Evolutionary conservation across 1,140 invertebrate species (phyloP).

Genomic region (Papilio dardanus): DNA sequence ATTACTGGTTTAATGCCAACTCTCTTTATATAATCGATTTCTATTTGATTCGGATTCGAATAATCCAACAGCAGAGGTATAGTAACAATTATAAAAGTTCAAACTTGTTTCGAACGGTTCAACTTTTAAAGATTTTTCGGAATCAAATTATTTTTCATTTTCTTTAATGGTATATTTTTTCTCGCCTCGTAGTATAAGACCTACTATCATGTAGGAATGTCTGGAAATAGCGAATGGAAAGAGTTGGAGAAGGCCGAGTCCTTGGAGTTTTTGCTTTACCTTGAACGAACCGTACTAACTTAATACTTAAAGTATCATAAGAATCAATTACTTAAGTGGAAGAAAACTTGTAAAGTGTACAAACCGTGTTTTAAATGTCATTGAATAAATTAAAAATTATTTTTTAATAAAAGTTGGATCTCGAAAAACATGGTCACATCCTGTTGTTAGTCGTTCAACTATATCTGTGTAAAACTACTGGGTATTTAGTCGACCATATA

Average conservation of each 20-base stretch:
- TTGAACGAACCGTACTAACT: neutral
- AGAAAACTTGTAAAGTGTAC: slow-evolving; percentile 11
- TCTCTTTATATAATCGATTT: slow-evolving; percentile 28
- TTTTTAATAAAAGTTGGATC: slow-evolving; percentile 26
- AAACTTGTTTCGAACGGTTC: neutral
- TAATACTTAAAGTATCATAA: neutral
- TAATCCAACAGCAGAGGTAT: neutral
- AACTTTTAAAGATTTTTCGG: too few species aligned
- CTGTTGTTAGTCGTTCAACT: slow-evolving; percentile 22
- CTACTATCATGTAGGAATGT: neutral
- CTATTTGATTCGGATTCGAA: neutral
- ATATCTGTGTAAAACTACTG: neutral
- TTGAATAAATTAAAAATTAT: slow-evolving; percentile 18
- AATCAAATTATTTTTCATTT: neutral
- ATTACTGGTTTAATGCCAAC: neutral
- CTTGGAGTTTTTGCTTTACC: neutral
- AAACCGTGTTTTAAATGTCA: slow-evolving; percentile 3
- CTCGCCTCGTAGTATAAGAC: neutral
- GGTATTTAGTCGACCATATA: neutral
- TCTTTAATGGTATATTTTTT: neutral
- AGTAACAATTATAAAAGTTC: neutral
- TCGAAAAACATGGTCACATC: slow-evolving; percentile 24
- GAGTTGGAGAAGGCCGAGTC: neutral
- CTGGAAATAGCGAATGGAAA: neutral
- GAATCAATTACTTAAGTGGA: slow-evolving; percentile 2